These are phyloP conservation scores for Vanessa cardui DNA, from an alignment of 2,888 invertebrate species.

Conservation along the genomic window DNA sequence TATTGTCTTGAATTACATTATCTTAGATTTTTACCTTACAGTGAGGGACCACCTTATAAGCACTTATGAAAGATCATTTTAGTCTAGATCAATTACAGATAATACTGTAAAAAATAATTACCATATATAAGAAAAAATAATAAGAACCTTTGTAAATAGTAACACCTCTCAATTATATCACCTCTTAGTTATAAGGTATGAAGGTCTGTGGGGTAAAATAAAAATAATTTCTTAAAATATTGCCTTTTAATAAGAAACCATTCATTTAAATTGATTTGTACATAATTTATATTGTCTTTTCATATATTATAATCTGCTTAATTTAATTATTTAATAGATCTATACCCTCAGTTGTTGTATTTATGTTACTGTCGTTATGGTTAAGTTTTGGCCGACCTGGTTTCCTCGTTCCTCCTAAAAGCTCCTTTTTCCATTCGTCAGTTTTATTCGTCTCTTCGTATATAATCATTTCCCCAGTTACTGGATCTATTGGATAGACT, in stretches of 20 bases:
- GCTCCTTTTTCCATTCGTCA: constrained; percentile 59
- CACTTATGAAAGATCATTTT: too few species aligned
- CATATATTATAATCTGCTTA: neutral
- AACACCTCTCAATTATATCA: too few species aligned
- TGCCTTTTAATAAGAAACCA: neutral
- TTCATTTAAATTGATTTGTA: neutral
- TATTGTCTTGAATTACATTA: too few species aligned
- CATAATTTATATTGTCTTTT: neutral
- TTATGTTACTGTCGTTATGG: constrained; percentile 12
- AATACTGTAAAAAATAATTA: too few species aligned
- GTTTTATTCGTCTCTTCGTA: constrained; percentile 52
- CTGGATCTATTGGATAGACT: constrained; percentile 59
- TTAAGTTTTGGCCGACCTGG: constrained; percentile 31
- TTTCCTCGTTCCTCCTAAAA: constrained; percentile 43
- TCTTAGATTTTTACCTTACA: too few species aligned
- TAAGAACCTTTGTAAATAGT: too few species aligned
- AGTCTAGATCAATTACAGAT: too few species aligned
- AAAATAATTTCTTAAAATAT: neutral
- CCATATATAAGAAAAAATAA: too few species aligned
- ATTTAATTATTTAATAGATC: neutral
- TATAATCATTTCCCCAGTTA: constrained; percentile 51
- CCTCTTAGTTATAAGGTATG: too few species aligned
- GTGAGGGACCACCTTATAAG: too few species aligned
- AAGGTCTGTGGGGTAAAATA: neutral
- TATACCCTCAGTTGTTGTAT: neutral